Percentiles rank a stretch among this genome's conserved stretches.
phyloP scores from a whole-genome alignment of 2,888 invertebrate genomes.

The Teleiodes luculella region DNA sequence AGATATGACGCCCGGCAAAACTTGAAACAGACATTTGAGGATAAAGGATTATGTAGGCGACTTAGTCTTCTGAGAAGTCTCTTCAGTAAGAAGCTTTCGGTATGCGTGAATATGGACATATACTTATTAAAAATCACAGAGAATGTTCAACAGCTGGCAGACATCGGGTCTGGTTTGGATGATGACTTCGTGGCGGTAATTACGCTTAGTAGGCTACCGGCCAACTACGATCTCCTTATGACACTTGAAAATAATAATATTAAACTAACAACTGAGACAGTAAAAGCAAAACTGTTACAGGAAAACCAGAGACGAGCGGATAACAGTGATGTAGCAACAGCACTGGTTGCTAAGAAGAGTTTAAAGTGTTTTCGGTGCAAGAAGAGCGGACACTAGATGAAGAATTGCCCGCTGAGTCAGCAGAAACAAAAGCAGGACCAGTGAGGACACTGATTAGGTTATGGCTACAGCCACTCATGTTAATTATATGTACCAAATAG shows the following conservation, averaged over 20 bases:
- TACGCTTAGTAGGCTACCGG: constrained; percentile 23
- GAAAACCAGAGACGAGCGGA: constrained; percentile 8
- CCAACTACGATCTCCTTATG: constrained; percentile 27
- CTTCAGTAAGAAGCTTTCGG: constrained; percentile 16
- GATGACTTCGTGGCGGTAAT: constrained; percentile 25
- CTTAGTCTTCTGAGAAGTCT: constrained; percentile 14
- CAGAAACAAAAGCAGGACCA: neutral
- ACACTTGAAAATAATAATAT: constrained; percentile 21
- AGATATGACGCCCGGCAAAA: constrained; percentile 19
- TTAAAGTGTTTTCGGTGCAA: constrained; percentile 1
- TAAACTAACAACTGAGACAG: constrained; percentile 15
- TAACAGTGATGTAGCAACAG: neutral
- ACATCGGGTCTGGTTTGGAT: constrained; percentile 21
- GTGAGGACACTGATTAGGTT: neutral
- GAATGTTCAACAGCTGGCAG: constrained; percentile 18
- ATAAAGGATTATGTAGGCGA: constrained; percentile 17
- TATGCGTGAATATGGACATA: constrained; percentile 14
- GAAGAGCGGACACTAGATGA: neutral
- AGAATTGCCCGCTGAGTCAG: neutral
- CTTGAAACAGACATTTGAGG: constrained; percentile 21
- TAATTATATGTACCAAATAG: neutral
- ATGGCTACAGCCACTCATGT: neutral
- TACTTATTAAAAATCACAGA: constrained; percentile 20
- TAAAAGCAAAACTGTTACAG: constrained; percentile 17
- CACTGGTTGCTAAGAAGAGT: neutral